Percentiles rank a stretch among this genome's conserved stretches.
Evolutionary conservation across 2,797 vertebrate genomes (phyloP).

Genomic region (Bovichtus variegatus): DNA sequence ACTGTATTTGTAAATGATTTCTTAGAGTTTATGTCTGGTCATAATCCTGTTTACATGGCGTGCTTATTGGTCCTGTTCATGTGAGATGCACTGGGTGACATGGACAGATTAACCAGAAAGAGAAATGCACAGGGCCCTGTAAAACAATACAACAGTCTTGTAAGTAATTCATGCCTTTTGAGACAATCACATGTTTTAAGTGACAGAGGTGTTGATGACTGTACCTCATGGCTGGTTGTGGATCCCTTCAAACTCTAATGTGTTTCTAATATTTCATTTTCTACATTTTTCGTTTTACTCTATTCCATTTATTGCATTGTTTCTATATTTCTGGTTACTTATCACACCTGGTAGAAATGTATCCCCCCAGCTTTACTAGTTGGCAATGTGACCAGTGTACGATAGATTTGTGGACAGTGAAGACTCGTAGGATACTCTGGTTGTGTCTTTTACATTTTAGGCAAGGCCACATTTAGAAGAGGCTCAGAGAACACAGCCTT

Average conservation of each 20-base stretch:
- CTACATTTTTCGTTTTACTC: neutral
- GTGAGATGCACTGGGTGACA: neutral
- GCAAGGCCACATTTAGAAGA: slow-evolving; percentile 17
- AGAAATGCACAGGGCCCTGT: neutral
- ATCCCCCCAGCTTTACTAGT: neutral
- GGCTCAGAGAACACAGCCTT: slow-evolving; percentile 8
- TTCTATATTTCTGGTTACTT: neutral
- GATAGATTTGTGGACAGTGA: neutral
- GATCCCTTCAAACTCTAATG: neutral
- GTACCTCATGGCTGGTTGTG: neutral
- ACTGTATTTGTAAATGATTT: neutral
- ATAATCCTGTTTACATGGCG: slow-evolving; percentile 26
- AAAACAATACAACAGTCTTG: neutral
- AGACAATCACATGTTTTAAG: neutral
- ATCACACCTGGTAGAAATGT: neutral
- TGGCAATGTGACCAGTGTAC: neutral
- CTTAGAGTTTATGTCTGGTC: neutral
- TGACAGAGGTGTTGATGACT: neutral
- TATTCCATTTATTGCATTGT: neutral
- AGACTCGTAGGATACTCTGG: neutral
- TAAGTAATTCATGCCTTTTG: neutral
- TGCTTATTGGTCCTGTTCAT: neutral
- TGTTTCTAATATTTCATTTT: neutral
- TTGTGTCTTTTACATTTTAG: slow-evolving; percentile 5
- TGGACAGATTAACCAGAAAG: neutral